These are phyloP conservation scores for Stigmatopora nigra DNA, from an alignment of 2,113 vertebrate species.

Conservation along the genomic window DNA sequence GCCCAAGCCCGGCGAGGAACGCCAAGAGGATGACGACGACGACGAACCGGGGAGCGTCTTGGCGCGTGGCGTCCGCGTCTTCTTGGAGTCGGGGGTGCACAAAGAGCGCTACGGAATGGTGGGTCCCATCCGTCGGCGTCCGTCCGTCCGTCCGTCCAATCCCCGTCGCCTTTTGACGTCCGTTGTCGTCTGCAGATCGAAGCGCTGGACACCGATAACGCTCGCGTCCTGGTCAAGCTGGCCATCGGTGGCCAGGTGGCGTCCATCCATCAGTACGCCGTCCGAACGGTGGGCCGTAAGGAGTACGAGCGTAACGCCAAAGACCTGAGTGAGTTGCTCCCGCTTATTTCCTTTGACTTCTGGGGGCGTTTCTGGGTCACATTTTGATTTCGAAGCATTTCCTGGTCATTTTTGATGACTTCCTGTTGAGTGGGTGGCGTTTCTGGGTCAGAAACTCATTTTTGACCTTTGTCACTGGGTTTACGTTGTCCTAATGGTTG, in stretches of 20 bases:
- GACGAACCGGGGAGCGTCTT: slow-evolving; percentile 62
- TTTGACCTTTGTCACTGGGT: too few relatives aligned
- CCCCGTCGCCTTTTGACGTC: background rate
- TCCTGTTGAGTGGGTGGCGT: too few relatives aligned
- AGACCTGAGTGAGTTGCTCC: slow-evolving; percentile 71
- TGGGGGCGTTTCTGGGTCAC: background rate
- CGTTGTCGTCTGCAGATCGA: slow-evolving; percentile 69
- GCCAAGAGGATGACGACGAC: slow-evolving; percentile 63
- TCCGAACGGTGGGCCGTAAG: slow-evolving; percentile 69
- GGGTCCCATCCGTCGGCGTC: background rate
- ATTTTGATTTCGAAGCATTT: too few relatives aligned
- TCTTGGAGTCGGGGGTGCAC: slow-evolving; percentile 75
- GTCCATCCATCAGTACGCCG: slow-evolving; percentile 76
- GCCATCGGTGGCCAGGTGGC: slow-evolving; percentile 70
- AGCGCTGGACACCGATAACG: slow-evolving; percentile 83
- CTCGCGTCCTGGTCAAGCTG: slow-evolving; percentile 77
- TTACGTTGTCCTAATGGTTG: too few relatives aligned
- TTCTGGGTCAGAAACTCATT: too few relatives aligned
- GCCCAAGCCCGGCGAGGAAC: slow-evolving; percentile 72
- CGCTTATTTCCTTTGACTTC: background rate
- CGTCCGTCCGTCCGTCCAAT: too few relatives aligned
- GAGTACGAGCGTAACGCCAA: slow-evolving; percentile 77
- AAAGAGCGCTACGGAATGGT: slow-evolving; percentile 84
- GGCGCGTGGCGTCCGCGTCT: slow-evolving; percentile 71
- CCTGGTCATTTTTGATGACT: too few relatives aligned